Evolutionary conservation across 2,113 vertebrate species (phyloP).

Genomic region (Lampris incognitus): DNA sequence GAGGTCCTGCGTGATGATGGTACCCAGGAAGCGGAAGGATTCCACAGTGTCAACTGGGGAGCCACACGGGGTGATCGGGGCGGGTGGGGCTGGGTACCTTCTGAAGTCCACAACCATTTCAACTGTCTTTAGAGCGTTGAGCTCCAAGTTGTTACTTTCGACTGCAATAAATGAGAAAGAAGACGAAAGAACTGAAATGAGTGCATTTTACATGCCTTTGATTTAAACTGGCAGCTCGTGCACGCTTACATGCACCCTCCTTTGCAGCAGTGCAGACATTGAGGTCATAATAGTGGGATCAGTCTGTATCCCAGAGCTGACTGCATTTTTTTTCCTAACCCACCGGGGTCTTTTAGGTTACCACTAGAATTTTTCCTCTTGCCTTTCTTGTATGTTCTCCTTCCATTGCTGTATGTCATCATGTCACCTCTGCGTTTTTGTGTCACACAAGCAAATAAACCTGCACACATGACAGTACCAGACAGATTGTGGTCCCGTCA

Average conservation of each 20-base stretch:
- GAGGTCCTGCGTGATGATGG: no score
- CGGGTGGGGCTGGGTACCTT: no score
- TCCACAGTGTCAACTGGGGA: no score
- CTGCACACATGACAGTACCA: not conserved
- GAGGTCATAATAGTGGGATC: not conserved
- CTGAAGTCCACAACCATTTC: no score
- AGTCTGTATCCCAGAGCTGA: not conserved
- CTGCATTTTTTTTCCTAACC: not conserved
- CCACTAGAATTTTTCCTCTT: not conserved
- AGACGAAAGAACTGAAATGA: not conserved
- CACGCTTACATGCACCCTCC: slow-evolving; percentile 14
- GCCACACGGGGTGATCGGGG: no score
- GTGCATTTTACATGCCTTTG: slow-evolving; percentile 12
- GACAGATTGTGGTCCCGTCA: not conserved
- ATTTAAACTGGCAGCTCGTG: slow-evolving; percentile 4
- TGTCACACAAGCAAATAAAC: no score
- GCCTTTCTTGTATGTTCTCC: not conserved
- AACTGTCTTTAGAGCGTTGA: no score
- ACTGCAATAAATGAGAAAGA: slow-evolving; percentile 2
- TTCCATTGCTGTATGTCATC: no score
- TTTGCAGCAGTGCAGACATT: slow-evolving; percentile 14
- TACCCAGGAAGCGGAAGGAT: no score
- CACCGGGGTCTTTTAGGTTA: not conserved
- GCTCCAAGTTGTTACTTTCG: no score
- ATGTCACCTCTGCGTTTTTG: no score